Percentiles rank a stretch among this genome's conserved stretches.
These are phyloP conservation scores for Rhinoraja longicauda DNA, from an alignment of 2,797 vertebrate genomes.

Conservation along the genomic window DNA sequence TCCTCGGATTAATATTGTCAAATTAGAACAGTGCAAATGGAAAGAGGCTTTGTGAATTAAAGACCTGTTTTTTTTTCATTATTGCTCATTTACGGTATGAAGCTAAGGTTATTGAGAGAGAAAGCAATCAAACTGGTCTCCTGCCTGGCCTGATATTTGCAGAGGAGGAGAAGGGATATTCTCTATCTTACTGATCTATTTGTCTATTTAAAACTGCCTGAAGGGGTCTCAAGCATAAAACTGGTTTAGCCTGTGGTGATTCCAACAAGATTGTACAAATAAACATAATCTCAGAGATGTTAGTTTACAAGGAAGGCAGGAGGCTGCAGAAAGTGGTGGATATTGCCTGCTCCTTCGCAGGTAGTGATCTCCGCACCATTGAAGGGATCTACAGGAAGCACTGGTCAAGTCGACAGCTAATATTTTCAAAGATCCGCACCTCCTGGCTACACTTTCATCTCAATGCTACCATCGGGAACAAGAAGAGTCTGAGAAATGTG, in stretches of 20 bases:
- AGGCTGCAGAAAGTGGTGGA: too few relatives aligned
- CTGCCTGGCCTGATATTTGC: not conserved
- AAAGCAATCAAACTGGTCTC: not conserved
- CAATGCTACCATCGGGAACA: too few relatives aligned
- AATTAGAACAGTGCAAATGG: constrained; percentile 23
- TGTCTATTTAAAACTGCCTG: constrained; percentile 16
- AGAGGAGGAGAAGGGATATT: not conserved
- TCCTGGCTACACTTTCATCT: too few relatives aligned
- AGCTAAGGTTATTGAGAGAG: not conserved
- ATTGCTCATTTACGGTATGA: not conserved
- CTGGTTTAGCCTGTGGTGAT: not conserved
- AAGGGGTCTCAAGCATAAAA: not conserved
- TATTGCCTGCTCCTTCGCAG: too few relatives aligned
- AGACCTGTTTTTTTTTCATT: not conserved
- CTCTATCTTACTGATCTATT: not conserved
- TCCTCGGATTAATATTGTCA: constrained; percentile 30
- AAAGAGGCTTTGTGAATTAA: not conserved
- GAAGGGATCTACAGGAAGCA: too few relatives aligned
- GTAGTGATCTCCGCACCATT: too few relatives aligned
- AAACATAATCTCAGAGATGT: not conserved
- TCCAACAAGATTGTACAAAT: not conserved
- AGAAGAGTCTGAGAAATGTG: too few relatives aligned
- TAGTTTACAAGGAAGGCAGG: not conserved
- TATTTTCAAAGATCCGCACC: too few relatives aligned
- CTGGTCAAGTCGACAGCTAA: too few relatives aligned